Percentiles rank a stretch among this genome's conserved stretches.
Conservation (phyloP, 2,797 vertebrate genomes). For the Hybognathus amarus region DNA sequence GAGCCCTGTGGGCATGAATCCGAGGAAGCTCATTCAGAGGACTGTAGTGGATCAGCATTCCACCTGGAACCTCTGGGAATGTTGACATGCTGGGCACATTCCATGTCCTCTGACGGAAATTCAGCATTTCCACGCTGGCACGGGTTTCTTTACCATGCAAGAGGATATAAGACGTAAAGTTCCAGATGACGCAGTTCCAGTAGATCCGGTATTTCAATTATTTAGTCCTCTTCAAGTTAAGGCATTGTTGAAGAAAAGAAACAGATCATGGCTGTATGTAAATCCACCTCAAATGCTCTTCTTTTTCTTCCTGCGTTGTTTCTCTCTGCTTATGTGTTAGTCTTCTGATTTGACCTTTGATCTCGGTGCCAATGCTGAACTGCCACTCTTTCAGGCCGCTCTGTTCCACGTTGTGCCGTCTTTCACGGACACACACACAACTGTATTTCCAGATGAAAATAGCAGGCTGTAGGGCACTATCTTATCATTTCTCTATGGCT, state of each 20-base stretch:
- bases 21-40: slow-evolving; percentile 37
- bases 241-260: slow-evolving; percentile 3
- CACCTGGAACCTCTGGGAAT: slow-evolving; percentile 40
- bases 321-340: neutral
- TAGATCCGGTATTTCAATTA: neutral
- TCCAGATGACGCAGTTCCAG: neutral
- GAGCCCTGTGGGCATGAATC: slow-evolving; percentile 8
- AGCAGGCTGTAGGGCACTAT: neutral
- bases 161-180: neutral
- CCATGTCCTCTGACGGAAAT: slow-evolving; percentile 58
- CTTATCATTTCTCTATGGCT: slow-evolving; percentile 40
- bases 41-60: slow-evolving; percentile 45
- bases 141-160: neutral
- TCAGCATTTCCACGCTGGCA: slow-evolving; percentile 37
- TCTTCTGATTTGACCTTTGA: slow-evolving; percentile 29
- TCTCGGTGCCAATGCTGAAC: neutral
- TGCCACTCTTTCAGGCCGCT: neutral
- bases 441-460: neutral
- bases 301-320: neutral
- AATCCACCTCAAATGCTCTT: slow-evolving; percentile 2
- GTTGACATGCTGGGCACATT: slow-evolving; percentile 43
- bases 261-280: neutral
- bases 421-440: neutral
- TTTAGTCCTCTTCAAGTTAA: neutral
- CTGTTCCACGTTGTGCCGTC: neutral